These are phyloP conservation scores for Heliconius cydno DNA, from an alignment of 2,888 invertebrate species.

Conservation along the genomic window DNA sequence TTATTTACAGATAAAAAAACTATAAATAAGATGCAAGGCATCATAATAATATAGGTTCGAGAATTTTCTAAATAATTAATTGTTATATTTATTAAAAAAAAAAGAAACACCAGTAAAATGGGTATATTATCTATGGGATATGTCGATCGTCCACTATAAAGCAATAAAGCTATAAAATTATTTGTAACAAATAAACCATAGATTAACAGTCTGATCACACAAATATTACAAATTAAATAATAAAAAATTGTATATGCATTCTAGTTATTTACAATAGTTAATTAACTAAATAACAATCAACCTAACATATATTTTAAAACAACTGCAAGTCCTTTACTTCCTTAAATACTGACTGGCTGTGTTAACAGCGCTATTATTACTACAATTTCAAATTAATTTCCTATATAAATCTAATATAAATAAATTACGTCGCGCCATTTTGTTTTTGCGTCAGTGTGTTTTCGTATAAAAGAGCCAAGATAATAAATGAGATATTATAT, in stretches of 20 bases:
- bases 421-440: slow-evolving; percentile 54
- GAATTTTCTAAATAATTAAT: slow-evolving; percentile 42
- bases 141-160: slow-evolving; percentile 76
- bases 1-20: neutral
- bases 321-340: slow-evolving; percentile 64
- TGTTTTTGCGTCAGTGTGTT: slow-evolving; percentile 35
- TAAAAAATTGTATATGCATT: slow-evolving; percentile 73
- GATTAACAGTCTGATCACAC: slow-evolving; percentile 83
- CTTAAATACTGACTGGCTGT: slow-evolving; percentile 79
- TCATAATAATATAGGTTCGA: slow-evolving; percentile 48
- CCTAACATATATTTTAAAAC: slow-evolving; percentile 66
- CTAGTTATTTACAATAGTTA: slow-evolving; percentile 83
- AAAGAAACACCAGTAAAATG: slow-evolving; percentile 57
- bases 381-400: slow-evolving; percentile 42
- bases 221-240: slow-evolving; percentile 82
- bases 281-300: slow-evolving; percentile 83
- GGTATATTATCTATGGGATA: slow-evolving; percentile 72
- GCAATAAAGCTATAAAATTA: slow-evolving; percentile 68
- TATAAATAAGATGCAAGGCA: slow-evolving; percentile 36
- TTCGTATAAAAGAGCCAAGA: slow-evolving; percentile 32
- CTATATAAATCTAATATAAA: slow-evolving; percentile 54
- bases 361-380: slow-evolving; percentile 57
- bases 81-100: slow-evolving; percentile 60
- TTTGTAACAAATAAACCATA: slow-evolving; percentile 82
- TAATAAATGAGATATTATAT: slow-evolving; percentile 51